Evolutionary conservation across 2,888 invertebrate genomes (phyloP), one percentile per base, ranked within the genome.

Genomic region (Coremacera marginata): DNA sequence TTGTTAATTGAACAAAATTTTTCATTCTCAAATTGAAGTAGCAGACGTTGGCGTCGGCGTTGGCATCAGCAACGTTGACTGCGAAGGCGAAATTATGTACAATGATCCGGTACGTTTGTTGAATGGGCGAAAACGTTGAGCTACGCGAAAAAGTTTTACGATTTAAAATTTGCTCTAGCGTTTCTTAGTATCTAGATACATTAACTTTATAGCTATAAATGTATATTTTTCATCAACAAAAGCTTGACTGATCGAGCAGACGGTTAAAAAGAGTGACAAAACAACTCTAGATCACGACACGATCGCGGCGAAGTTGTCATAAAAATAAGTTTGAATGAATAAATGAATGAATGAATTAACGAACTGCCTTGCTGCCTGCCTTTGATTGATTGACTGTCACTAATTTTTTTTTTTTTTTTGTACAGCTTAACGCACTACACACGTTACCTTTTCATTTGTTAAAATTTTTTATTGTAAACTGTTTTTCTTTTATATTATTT

Each of bases 21-120:
- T 85, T 85, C 83, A 85, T 85, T 84, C 84, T 85, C 82, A 84
- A 85, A 84, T 81, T 79, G 79, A 65, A 65, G 22, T 25, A 72
- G 65, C 72, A 75, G 79, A 77, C 78, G 74, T 22, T 62, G 71
- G 49, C 78, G 68, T 44, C 67, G 57, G 70, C 72, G 65, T 75
- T 52, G 25, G 49, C 37, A 22, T 31, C 19, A 60, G 4, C 14
- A 3, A 44, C 14, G 44, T 44, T 52, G 22, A n/a, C 63, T 27
- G 22, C 76, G 52, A 70, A 71, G 57, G 55, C 37, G 34, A 71
- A 55, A 31, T 62, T 57, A 49, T 70, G 37, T 37, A 67, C 51
- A 27, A 37, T 68, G 49, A 57, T 19, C 75, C 55, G 25, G 31
- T 31, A 19, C 34, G 52, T 55, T 34, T 19, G 70, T 27, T 67